Evolutionary conservation across 2,113 vertebrate species (phyloP).

Genomic region (Platycercus adscitus): DNA sequence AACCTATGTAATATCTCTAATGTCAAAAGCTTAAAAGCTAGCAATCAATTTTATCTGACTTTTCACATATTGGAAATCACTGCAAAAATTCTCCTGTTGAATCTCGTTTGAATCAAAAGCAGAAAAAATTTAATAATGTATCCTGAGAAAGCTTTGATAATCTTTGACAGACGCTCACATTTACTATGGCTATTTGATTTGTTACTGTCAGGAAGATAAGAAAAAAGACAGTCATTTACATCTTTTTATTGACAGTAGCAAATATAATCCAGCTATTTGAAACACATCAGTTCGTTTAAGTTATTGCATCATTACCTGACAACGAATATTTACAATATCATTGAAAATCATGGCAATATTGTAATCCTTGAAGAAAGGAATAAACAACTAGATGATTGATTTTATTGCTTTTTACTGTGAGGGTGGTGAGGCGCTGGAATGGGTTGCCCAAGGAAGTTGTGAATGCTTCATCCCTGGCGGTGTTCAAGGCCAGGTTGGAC

Average conservation of each 20-base stretch:
- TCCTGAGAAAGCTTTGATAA: not conserved
- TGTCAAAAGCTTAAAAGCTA: not conserved
- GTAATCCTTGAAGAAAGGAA: not conserved
- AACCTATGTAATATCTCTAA: not conserved
- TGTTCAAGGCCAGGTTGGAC: too few species aligned
- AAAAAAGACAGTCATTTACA: fast-evolving
- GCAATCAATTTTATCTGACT: not conserved
- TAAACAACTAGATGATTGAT: not conserved
- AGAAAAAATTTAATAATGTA: not conserved
- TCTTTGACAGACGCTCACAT: not conserved
- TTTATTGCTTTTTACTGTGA: not conserved
- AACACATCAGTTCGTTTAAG: not conserved
- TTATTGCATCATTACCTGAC: not conserved
- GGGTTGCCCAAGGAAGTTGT: too few species aligned
- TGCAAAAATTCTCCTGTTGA: not conserved
- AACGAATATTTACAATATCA: not conserved
- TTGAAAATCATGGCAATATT: not conserved
- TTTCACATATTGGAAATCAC: not conserved
- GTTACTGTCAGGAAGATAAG: not conserved
- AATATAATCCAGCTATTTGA: not conserved
- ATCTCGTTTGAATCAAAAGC: not conserved
- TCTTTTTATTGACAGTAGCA: not conserved
- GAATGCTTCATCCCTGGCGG: too few species aligned
- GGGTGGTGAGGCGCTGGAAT: too few species aligned
- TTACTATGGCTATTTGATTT: not conserved